Percentiles rank a stretch among this genome's conserved stretches.
These are phyloP conservation scores for Chromis chromis DNA, from an alignment of 2,797 vertebrate species.

Conservation along the genomic window DNA sequence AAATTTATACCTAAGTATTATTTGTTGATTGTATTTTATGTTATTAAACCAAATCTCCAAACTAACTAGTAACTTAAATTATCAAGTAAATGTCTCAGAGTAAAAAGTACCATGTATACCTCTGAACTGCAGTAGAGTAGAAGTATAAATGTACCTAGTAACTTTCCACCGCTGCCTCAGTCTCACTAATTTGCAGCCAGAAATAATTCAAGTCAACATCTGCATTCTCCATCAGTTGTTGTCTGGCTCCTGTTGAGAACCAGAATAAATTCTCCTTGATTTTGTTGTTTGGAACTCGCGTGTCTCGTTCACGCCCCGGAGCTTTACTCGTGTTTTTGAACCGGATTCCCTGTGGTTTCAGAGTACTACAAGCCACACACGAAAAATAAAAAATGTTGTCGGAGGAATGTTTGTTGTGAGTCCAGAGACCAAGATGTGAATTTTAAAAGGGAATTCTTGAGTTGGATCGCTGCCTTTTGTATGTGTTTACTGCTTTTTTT, in stretches of 20 bases:
- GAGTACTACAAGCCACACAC: conserved; percentile 35
- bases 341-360: conserved; percentile 27
- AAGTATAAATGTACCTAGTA: too few relatives aligned
- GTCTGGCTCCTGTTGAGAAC: conserved; percentile 20
- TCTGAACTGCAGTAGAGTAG: too few relatives aligned
- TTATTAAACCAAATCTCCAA: too few relatives aligned
- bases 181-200: background rate
- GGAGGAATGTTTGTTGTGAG: conserved; percentile 35
- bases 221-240: background rate
- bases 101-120: too few relatives aligned
- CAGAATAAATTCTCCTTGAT: conserved; percentile 57
- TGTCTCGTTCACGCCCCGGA: conserved; percentile 29
- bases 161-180: background rate
- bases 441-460: conserved; percentile 53
- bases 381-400: conserved; percentile 10
- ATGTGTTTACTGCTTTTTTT: background rate
- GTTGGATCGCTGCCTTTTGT: background rate
- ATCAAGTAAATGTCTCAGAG: too few relatives aligned
- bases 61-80: too few relatives aligned
- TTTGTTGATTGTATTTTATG: too few relatives aligned
- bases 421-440: conserved; percentile 23
- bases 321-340: conserved; percentile 41
- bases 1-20: too few relatives aligned
- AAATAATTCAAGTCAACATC: conserved; percentile 31
- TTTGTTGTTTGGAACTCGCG: conserved; percentile 21